phyloP scores from a whole-genome alignment of 2,888 invertebrate genomes.

The Cancer borealis region DNA sequence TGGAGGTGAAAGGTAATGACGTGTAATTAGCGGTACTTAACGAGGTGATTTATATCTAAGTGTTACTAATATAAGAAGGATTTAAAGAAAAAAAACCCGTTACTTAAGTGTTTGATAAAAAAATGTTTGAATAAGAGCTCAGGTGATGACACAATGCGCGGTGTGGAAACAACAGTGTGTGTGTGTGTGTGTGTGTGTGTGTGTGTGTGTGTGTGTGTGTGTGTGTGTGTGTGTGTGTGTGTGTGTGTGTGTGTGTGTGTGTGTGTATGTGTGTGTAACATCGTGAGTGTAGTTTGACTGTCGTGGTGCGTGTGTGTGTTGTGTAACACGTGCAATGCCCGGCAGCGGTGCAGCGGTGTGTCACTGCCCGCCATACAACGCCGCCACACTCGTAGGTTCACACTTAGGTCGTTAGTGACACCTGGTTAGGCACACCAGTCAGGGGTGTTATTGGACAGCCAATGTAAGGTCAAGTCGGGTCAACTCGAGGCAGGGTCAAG shows the following conservation, averaged over 20 bases:
- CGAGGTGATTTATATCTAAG: too few species aligned
- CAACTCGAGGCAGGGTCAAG: conserved; percentile 67
- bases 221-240: too few species aligned
- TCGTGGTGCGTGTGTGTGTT: not conserved
- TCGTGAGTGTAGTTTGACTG: not conserved
- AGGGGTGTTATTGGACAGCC: conserved; percentile 65
- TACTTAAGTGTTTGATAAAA: not conserved
- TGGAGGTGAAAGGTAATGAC: not conserved
- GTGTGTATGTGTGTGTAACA: not conserved
- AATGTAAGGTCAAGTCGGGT: conserved; percentile 66
- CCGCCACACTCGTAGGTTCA: not conserved
- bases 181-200: not conserved
- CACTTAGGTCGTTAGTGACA: conserved; percentile 62
- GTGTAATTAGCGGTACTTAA: not conserved
- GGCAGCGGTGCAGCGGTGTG: not conserved
- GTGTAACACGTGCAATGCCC: conserved; percentile 9
- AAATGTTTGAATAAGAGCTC: not conserved
- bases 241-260: not conserved
- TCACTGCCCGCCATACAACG: not conserved
- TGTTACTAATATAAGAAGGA: not conserved
- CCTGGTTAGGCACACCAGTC: conserved; percentile 67
- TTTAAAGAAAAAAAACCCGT: not conserved
- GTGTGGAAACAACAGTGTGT: not conserved
- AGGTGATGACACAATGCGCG: not conserved
- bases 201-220: too few species aligned